Base-by-base conservation (phyloP, 2,113 vertebrate genomes). In the Atractosteus spatula region DNA sequence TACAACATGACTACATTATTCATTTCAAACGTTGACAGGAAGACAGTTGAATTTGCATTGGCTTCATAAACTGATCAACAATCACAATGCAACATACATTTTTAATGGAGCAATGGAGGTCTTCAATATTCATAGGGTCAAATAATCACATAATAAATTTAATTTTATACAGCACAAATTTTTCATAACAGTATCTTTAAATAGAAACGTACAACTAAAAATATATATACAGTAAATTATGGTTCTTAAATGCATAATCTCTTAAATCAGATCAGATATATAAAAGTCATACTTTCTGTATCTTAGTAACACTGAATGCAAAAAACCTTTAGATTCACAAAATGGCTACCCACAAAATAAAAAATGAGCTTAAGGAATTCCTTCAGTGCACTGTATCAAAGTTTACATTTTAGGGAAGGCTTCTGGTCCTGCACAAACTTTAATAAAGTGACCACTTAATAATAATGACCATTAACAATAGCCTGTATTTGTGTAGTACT, bases 1-100 rank as follows among this genome's bases (percentile, higher is more conserved):
- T 95, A 95, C 95, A 96, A 96, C 95, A 95, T 91, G 94, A 93
- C 94, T 95, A 93, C 95, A 96, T 97, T 95, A 97, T 96, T 96
- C 94, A 96, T 96, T 94, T 93, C 89, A 91, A 91, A 93, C 89
- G 92, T 87, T 96, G 96, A 96, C 96, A 97, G 92, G 88, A 91
- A 96, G 96, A 97, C 95, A 96, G 95, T 95, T 95, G 94, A 95
- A 98, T 98, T 98, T 98, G 96, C 96, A 98, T 97, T 92, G 95
- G 94, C 90, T 93, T 96, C 94, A 95, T 94, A 95, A 96, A 97
- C 95, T 97, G 96, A 97, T 98, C 96, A 97, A 97, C 96, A 97
- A 96, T 93, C 93, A 94, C 95, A 95, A 94, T 93, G 93, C 92
- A 91, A 90, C 94, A 96, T 97, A 95, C 95, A 98, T 97, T 95